Evolutionary conservation across 2,888 invertebrate genomes (phyloP), one percentile per base, ranked within the genome.

Genomic region (Eupelmus urozonus): DNA sequence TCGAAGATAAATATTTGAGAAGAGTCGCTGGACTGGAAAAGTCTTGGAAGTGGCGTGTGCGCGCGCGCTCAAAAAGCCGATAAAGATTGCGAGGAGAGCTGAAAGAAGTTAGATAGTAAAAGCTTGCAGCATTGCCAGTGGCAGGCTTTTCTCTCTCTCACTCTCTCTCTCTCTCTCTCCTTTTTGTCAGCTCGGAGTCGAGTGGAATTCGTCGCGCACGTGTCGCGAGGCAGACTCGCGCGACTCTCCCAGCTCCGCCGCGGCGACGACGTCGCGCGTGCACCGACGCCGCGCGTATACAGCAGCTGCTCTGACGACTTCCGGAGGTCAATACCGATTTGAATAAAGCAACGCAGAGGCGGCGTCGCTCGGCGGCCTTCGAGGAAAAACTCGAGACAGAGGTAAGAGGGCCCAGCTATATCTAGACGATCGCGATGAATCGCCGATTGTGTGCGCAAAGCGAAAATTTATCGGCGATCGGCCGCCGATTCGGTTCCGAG

Each of bases 291-390:
- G 11, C 42, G 9, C 9, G 34, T 9, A 34, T 34, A 34, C 9
- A 34, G 9, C 9, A 34, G n/a, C n/a, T 9, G 34, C 34, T 3
- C 34, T 25, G 40, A 57, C 73, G 65, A 73, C 57, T 73, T 73
- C 73, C 73, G 63, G 73, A 73, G 73, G 73, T 73, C 63, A 73
- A 73, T 65, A 73, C 42, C 65, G 55, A 73, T 73, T 73, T 73
- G 73, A 73, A 73, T 73, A 73, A 73, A 62, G 53, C 63, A 57
- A 29, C 70, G n/a, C n/a, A 40, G 16, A 42, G 62, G 42, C 42
- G 40, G 42, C 25, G 70, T 45, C 67, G 40, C n/a, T 69, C 59
- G 60, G n/a, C 51, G 34, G 29, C 55, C 73, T 63, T 71, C 60
- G 62, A 23, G 71, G 23, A 51, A 34, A 16, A 55, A 42, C 27